Base-by-base conservation (phyloP, 2,797 vertebrate genomes). In the Schizopygopsis malacanthus region DNA sequence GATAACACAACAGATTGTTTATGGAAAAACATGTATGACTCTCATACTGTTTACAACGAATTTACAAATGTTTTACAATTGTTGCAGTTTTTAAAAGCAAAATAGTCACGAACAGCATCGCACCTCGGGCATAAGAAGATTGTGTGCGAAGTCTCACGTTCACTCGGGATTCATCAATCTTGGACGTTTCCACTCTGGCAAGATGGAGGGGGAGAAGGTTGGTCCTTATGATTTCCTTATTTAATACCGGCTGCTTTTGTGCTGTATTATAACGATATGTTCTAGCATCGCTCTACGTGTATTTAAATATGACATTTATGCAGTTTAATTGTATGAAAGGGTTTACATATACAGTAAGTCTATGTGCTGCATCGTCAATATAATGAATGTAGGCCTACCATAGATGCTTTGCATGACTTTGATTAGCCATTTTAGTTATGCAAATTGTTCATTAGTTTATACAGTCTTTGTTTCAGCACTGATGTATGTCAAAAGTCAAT, bases 181-280 rank as follows among this genome's bases (percentile, higher is more conserved):
- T 83, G 70, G 81, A 83, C 73, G 80, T 77, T 77, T 82, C 79
- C 59, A 85, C 77, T 81, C 28, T 11, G 20, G 18, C 79, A 87
- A 56, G 54, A 91, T 91, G 90, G 90, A 90, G 86, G 89, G 89
- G 84, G 90, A 90, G 85, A 89, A 84, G 88, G 90, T 91, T 61
- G 82, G 88, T 81, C 12, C 43, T 77, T 15, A 33, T 65, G 45
- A 59, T 45, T 52, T 33, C 16, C 39, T 45, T 3, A 41, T 1
- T 65, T 6, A n/a, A 0, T 65, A 33, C 56, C 28, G 22, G 20
- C 69, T 71, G 37, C 22, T 70, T 41, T 41, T 70, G 67, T 45
- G 3, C 11, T 18, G 45, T 56, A 8, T 16, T 59, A 39, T 50
- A 54, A 52, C 41, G 0, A 78, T 56, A 0, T 52, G 37, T 69